Evolutionary conservation across 2,888 invertebrate genomes (phyloP).

Genomic region (Acrobasis suavella): DNA sequence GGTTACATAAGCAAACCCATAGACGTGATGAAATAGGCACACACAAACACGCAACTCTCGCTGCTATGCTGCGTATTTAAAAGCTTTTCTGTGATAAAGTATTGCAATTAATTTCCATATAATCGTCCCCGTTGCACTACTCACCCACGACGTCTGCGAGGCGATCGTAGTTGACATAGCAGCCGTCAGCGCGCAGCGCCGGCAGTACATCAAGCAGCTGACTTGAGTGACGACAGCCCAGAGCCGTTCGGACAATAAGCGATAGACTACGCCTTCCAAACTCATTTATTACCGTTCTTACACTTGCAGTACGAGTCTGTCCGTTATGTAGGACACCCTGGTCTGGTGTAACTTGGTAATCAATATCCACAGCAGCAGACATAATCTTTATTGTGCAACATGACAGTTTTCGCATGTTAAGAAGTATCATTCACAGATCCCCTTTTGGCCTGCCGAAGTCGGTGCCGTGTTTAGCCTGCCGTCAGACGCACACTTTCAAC

Average conservation of each 20-base stretch:
- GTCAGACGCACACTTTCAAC: constrained; percentile 77
- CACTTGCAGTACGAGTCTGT: constrained; percentile 34
- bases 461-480: constrained; percentile 35
- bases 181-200: constrained; percentile 14
- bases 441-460: constrained; percentile 23
- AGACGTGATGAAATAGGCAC: constrained; percentile 20
- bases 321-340: constrained; percentile 32
- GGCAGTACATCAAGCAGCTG: constrained; percentile 27
- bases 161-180: neutral
- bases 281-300: constrained; percentile 41
- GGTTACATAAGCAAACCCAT: constrained; percentile 23
- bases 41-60: constrained; percentile 13
- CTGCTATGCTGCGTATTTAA: constrained; percentile 4
- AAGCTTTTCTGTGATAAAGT: neutral
- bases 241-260: constrained; percentile 45
- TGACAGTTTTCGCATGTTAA: constrained; percentile 37
- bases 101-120: constrained; percentile 7
- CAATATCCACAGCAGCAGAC: constrained; percentile 45
- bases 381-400: constrained; percentile 37
- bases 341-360: constrained; percentile 42
- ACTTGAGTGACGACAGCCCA: constrained; percentile 37
- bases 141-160: constrained; percentile 16
- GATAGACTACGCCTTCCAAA: constrained; percentile 42
- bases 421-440: constrained; percentile 39
- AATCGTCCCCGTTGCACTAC: neutral